phyloP scores from a whole-genome alignment of 2,888 invertebrate genomes.

The Eurytoma californica region DNA sequence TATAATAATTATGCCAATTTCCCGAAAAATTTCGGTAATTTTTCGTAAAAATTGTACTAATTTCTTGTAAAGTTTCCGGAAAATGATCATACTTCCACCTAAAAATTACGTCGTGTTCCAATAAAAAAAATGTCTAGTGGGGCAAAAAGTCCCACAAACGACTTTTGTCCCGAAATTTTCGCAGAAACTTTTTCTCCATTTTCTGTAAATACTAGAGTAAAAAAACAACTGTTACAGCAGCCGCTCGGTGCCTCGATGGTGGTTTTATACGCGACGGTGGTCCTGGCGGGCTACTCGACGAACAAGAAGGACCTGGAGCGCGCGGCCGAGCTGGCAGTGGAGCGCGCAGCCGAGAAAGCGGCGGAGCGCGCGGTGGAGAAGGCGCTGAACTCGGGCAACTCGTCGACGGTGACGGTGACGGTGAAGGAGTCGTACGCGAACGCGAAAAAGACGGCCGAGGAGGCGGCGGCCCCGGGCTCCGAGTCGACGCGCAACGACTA shows the following conservation, averaged over 20 bases:
- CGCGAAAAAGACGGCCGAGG: conserved; percentile 63
- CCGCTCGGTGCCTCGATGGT: conserved; percentile 14
- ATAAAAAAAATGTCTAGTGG: too few relatives aligned
- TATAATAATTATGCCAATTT: too few relatives aligned
- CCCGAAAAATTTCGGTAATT: too few relatives aligned
- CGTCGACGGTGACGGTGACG: conserved; percentile 66
- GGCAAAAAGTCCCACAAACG: too few relatives aligned
- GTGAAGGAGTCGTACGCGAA: conserved; percentile 68
- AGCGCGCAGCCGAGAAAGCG: conserved; percentile 69
- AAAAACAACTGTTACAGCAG: conserved; percentile 13
- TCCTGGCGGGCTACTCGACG: conserved; percentile 12
- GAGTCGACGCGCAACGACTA: conserved; percentile 59
- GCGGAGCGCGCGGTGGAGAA: conserved; percentile 72
- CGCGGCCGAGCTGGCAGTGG: conserved; percentile 71
- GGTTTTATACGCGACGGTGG: conserved; percentile 22
- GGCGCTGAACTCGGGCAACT: conserved; percentile 68
- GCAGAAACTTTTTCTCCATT: too few relatives aligned
- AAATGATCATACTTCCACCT: too few relatives aligned
- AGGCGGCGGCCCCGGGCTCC: conserved; percentile 61
- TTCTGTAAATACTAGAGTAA: too few relatives aligned
- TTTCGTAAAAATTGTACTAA: too few relatives aligned
- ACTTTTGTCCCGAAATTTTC: too few relatives aligned
- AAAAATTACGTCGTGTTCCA: too few relatives aligned
- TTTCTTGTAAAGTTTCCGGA: too few relatives aligned
- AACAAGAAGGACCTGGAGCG: conserved; percentile 65